Conservation (phyloP, 2,888 invertebrate species). For the Tiliacea citrago region DNA sequence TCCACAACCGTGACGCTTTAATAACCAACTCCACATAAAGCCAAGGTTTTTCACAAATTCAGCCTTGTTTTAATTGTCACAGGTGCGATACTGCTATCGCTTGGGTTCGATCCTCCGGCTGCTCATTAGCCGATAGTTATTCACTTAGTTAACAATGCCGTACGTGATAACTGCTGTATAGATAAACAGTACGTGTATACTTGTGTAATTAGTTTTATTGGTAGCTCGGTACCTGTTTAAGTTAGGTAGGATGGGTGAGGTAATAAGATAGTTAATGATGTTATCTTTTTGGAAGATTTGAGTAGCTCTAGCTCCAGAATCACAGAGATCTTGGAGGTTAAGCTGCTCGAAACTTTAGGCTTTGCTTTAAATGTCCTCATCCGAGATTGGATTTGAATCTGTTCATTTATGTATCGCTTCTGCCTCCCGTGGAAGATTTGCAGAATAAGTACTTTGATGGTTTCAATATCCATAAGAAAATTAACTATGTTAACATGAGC, state of each 20-base stretch:
- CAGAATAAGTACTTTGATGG: neutral
- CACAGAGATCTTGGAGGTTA: neutral
- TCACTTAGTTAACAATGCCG: slow-evolving; percentile 78
- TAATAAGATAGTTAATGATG: neutral
- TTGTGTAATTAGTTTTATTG: slow-evolving; percentile 52
- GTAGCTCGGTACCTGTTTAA: neutral
- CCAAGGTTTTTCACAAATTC: slow-evolving; percentile 52
- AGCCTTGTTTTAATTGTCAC: slow-evolving; percentile 63
- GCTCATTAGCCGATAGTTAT: slow-evolving; percentile 87
- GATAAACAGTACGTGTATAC: slow-evolving; percentile 57
- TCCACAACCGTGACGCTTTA: neutral
- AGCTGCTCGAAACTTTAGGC: too few relatives aligned
- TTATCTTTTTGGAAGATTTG: slow-evolving; percentile 4
- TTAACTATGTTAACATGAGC: neutral
- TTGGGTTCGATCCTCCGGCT: slow-evolving; percentile 73
- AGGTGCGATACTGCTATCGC: slow-evolving; percentile 61
- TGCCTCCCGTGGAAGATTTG: neutral
- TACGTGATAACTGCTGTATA: slow-evolving; percentile 61
- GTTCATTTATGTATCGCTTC: neutral
- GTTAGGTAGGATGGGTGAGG: neutral
- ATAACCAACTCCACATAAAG: slow-evolving; percentile 7
- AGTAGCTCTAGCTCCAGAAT: too few relatives aligned
- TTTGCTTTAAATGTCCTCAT: neutral
- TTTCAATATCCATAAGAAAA: neutral
- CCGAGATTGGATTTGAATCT: neutral